Evolutionary conservation across 2,797 vertebrate genomes (phyloP), one percentile per base, ranked within the genome.

Genomic region (Rhabdophis nuchalis): DNA sequence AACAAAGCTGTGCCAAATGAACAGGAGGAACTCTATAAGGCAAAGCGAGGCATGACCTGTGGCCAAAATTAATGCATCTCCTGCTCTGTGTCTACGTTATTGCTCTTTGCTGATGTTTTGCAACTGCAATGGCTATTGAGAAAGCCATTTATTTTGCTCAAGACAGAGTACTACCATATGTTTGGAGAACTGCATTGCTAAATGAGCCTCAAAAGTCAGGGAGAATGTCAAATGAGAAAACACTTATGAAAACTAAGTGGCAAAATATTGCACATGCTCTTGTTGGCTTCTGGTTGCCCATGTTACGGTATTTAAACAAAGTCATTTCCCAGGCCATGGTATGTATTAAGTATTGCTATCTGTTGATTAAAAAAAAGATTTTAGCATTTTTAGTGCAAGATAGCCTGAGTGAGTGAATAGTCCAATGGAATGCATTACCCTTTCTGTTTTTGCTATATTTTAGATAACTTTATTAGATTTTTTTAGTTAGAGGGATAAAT

Each of bases 21-120:
- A 32, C 13, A 53, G n/a, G 25, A 85, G 13, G 57, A 56, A 60
- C 2, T 52, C 23, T 4, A 32, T 54, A 36, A 64, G 25, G 77
- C 8, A 36, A 23, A 11, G n/a, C 85, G 29, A 64, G 25, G 77
- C 41, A 60, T 18, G 54, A 41, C 53, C 32, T 46, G 77, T 61
- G 25, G 88, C 11, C 23, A 54, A 54, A 85, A 13, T 29, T 23
- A 57, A 77, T 10, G 13, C 36, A 54, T 86, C 32, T 46, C 27
- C 14, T 60, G 53, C 23, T 61, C 32, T 9, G 0, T 90, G 58
- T 82, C 68, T 92, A 88, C 82, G 9, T 52, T 58, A 61, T 86
- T 89, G 88, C 56, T 46, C 50, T 77, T 90, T 90, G 53, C 36
- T 87, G 61, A 68, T 89, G 27, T 90, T 93, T 92, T 64, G 88